Evolutionary conservation across 1,140 invertebrate species (phyloP), one percentile per base, ranked within the genome.

Genomic region (Copidosoma floridanum): DNA sequence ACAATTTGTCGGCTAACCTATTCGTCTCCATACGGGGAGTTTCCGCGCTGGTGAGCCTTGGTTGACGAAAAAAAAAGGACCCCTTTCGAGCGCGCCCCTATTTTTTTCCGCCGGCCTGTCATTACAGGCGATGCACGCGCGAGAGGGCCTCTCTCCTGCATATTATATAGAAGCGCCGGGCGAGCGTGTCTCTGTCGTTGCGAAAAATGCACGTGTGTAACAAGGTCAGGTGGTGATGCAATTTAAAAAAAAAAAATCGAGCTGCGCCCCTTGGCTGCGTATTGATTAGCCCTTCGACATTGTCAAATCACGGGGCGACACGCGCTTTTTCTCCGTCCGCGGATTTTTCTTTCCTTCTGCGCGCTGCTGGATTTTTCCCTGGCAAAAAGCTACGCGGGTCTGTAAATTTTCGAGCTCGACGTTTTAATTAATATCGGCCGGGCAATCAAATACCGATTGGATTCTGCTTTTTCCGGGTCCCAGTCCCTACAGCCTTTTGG

Each of bases 241-340:
- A 80, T 80, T 80, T 79, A 74, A 71, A 79, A 57, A 48, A 38
- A 52, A 50, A 78, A 80, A 80, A 80, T 80, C 77, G 77, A 79
- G 74, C 48, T 23, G 41, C 52, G 35, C 14, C 27, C 58, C 18
- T 26, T 20, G 23, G 35, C 59, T 35, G 58, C 73, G 69, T 76
- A 80, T 80, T 77, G 77, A 80, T 80, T 79, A 80, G 78, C 76
- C n/a, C 78, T 80, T 80, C 76, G 78, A 79, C 78, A 79, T 78
- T 79, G 76, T 80, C 78, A 78, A 80, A 80, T 79, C 77, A 71
- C 61, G 69, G 70, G 67, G 67, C 66, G 63, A 6, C 29, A 67
- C 65, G 65, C 61, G 20, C 32, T 57, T 65, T 66, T 68, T 68
- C 65, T 66, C 18, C 23, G 47, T 40, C 23, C 35, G n/a, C n/a